These are phyloP conservation scores for Sympetrum striolatum DNA, from an alignment of 2,888 invertebrate species.

Conservation along the genomic window DNA sequence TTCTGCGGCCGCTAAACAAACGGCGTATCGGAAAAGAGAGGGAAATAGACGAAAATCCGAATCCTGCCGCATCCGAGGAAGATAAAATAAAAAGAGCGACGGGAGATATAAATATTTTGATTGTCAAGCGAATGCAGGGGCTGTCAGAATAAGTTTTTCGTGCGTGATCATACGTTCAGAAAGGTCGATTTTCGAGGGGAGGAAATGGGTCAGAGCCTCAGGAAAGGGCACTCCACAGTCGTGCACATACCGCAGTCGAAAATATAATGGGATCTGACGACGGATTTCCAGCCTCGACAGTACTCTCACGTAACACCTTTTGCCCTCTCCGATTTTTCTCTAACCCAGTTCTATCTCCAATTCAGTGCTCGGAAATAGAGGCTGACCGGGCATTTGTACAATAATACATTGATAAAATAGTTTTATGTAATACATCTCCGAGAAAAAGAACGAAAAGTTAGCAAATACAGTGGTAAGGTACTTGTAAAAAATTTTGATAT, in stretches of 20 bases:
- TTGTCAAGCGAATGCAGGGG: neutral
- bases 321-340: neutral
- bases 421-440: too few relatives aligned
- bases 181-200: neutral
- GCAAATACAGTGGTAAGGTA: too few relatives aligned
- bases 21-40: neutral
- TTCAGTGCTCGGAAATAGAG: too few relatives aligned
- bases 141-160: neutral
- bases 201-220: constrained; percentile 24
- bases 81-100: neutral
- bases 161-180: neutral
- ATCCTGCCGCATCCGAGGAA: neutral
- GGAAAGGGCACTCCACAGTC: neutral
- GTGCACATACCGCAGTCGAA: neutral
- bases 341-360: neutral
- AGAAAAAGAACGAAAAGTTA: too few relatives aligned
- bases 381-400: too few relatives aligned
- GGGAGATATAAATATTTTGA: neutral
- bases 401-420: too few relatives aligned
- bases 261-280: neutral
- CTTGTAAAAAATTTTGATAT: too few relatives aligned
- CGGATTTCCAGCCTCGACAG: neutral
- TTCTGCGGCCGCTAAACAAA: neutral
- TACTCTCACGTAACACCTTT: neutral
- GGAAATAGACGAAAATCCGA: neutral